Percentiles rank a stretch among this genome's conserved stretches.
Evolutionary conservation across 2,797 vertebrate species (phyloP).

Genomic region (Pseudochirops cupreus): DNA sequence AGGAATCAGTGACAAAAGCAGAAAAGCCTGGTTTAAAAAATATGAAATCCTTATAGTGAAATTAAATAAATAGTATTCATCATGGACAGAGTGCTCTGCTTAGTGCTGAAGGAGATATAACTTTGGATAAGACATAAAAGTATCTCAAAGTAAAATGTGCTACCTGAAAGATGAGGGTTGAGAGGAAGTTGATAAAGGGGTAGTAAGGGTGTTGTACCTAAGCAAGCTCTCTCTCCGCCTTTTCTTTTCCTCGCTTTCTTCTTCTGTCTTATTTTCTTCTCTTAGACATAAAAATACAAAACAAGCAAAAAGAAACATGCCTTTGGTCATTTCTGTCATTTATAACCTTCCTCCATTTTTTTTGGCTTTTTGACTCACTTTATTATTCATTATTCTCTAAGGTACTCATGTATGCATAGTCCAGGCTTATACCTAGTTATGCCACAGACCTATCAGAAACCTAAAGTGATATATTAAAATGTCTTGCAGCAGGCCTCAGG

Average conservation of each 20-base stretch:
- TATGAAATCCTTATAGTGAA: not conserved
- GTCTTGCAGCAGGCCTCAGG: not conserved
- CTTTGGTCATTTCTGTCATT: not conserved
- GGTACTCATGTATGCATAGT: not conserved
- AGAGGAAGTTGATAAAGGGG: not conserved
- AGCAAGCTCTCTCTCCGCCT: not conserved
- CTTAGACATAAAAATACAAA: not conserved
- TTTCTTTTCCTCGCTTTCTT: not conserved
- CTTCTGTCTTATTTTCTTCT: not conserved
- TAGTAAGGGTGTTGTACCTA: not conserved
- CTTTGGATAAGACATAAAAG: not conserved
- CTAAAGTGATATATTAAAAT: not conserved
- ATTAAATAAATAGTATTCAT: not conserved
- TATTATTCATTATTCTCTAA: not conserved
- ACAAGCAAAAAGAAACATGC: not conserved
- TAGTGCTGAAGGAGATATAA: not conserved
- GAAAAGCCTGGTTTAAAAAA: not conserved
- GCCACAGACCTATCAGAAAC: not conserved
- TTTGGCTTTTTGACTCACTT: not conserved
- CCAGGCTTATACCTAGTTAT: not conserved
- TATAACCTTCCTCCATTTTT: not conserved
- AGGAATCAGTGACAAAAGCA: not conserved
- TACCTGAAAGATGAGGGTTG: not conserved
- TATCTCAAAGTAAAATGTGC: not conserved
- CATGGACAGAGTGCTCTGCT: not conserved